Evolutionary conservation across 2,888 invertebrate genomes (phyloP), one percentile per base, ranked within the genome.

Genomic region (Gastrophysa polygoni): DNA sequence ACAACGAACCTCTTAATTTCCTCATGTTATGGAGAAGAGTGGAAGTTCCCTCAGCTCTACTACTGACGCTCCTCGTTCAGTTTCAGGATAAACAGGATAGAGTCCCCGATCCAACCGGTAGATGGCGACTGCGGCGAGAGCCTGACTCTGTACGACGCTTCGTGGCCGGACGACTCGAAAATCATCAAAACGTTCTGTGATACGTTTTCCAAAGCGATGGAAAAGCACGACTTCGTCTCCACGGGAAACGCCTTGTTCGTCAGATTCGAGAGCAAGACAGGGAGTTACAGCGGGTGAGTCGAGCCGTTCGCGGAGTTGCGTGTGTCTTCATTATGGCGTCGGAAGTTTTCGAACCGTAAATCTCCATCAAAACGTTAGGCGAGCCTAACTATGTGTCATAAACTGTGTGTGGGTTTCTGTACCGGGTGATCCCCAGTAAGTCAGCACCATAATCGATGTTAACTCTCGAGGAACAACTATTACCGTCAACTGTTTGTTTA

Each of bases 131-230:
- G 95, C 72, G 94, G 93, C 0, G 95, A 95, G 76, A 94, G 95
- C 2, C 83, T 96, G 24, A 95, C 95, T 0, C 85, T 96, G 3
- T 96, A 95, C 79, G 96, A 96, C 74, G 90, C 95, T 0, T 88
- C 91, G 21, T 89, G 92, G 84, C 91, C 95, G 3, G 95, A 95
- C 76, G 94, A 95, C 68, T 92, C 95, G 0, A 87, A 89, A 70
- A 95, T 96, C 73, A 94, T 95, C 76, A 95, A 95, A 81, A 95
- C 95, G 0, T 95, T 96, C 82, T 96, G 96, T 81, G 95, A 96
- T 81, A 95, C 95, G 2, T 95, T 95, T 82, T 94, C 94, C 29
- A 88, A 93, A 68, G 93, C 95, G 0, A 92, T 95, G 92, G 95
- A 95, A 81, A 95, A 95, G 75, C 92, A 94, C 73, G 95, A 95